Conservation (phyloP, 2,888 invertebrate genomes). For the Eutolmus rufibarbis region DNA sequence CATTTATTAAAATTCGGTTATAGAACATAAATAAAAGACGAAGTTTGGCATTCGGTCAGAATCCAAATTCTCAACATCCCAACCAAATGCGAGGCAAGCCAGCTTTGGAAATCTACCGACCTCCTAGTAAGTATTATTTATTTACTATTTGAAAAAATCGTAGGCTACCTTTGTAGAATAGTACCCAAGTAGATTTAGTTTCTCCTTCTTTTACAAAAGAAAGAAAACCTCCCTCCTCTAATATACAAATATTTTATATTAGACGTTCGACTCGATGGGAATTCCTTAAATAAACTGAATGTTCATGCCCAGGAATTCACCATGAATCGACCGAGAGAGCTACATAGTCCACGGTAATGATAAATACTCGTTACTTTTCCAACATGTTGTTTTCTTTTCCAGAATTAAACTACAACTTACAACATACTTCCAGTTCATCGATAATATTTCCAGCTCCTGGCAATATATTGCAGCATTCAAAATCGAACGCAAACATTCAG, state of each 20-base stretch:
- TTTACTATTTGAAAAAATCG: not conserved
- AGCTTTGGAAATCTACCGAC: conserved; percentile 86
- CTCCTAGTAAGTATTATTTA: conserved; percentile 74
- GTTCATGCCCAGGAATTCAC: conserved; percentile 91
- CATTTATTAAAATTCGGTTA: not conserved
- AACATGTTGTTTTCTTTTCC: conserved; percentile 51
- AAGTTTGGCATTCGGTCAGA: conserved; percentile 74
- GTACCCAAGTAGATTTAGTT: not conserved
- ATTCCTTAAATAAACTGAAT: conserved; percentile 73
- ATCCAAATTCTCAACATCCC: conserved; percentile 57
- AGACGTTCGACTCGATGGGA: conserved; percentile 72
- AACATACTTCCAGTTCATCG: conserved; percentile 64
- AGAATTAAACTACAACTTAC: conserved; percentile 63
- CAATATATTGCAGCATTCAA: conserved; percentile 62
- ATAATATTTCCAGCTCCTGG: conserved; percentile 56
- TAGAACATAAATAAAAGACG: conserved; percentile 74
- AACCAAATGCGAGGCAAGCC: conserved; percentile 74
- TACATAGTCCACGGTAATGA: conserved; percentile 56
- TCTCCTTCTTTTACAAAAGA: not conserved
- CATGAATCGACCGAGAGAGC: conserved; percentile 66
- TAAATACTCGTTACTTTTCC: not conserved
- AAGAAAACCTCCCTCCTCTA: not conserved
- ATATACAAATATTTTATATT: conserved; percentile 9
- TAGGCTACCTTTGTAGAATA: not conserved
- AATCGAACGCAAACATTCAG: conserved; percentile 67